Evolutionary conservation across 2,113 vertebrate genomes (phyloP).

Genomic region (Psettodes erumei): DNA sequence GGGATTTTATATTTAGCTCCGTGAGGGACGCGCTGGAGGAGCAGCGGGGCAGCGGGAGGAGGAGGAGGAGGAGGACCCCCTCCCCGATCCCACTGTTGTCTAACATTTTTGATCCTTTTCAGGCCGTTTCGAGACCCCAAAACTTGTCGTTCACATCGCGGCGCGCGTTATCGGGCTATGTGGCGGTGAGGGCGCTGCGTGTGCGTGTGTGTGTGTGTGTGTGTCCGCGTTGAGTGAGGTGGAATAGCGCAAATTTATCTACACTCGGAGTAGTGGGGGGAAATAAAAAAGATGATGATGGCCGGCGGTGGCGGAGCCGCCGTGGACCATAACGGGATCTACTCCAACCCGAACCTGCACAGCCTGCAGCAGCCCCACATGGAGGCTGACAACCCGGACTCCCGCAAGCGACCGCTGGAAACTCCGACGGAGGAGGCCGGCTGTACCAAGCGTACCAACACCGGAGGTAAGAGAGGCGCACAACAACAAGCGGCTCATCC

Average conservation of each 20-base stretch:
- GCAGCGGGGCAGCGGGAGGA: conserved; percentile 42
- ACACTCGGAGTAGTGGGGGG: conserved; percentile 50
- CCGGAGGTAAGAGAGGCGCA: conserved; percentile 83
- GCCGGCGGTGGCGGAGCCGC: conserved; percentile 79
- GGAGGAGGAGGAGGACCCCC: conserved; percentile 57
- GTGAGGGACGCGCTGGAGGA: conserved; percentile 49
- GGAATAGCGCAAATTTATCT: conserved; percentile 61
- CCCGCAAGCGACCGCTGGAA: conserved; percentile 88
- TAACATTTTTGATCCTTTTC: conserved; percentile 59
- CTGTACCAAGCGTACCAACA: conserved; percentile 90
- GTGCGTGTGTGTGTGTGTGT: conserved; percentile 30
- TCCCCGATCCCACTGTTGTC: conserved; percentile 46
- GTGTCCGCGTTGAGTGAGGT: conserved; percentile 3
- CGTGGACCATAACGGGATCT: conserved; percentile 84
- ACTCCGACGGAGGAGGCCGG: conserved; percentile 87
- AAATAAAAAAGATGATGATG: conserved; percentile 82
- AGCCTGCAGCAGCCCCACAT: conserved; percentile 83
- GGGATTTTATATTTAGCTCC: conserved; percentile 75
- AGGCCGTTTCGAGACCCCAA: conserved; percentile 39
- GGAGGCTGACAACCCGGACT: conserved; percentile 87
- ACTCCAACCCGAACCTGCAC: conserved; percentile 72
- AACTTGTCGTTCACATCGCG: conserved; percentile 60
- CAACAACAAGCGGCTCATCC: conserved; percentile 15
- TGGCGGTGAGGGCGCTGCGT: conserved; percentile 55
- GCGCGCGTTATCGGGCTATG: conserved; percentile 51